phyloP scores from a whole-genome alignment of 2,888 invertebrate species.

The Hetaerina titia region DNA sequence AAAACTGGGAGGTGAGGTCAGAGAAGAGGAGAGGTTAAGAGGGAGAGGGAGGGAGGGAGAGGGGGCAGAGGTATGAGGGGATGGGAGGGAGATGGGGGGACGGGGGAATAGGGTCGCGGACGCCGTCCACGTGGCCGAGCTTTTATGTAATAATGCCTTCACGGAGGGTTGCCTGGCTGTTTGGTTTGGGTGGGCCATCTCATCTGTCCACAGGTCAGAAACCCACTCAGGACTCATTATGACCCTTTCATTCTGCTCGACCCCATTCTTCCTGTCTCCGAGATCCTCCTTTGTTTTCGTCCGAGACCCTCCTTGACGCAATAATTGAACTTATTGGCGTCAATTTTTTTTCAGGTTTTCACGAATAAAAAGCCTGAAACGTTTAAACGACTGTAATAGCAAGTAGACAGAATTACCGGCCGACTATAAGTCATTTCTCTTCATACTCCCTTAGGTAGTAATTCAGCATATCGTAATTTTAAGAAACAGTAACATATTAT shows the following conservation, averaged over 20 bases:
- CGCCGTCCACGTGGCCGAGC: slow-evolving; percentile 42
- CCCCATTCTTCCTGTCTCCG: background rate
- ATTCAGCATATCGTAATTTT: too few relatives aligned
- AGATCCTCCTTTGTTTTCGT: background rate
- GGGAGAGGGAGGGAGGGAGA: background rate
- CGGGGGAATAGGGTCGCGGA: too few relatives aligned
- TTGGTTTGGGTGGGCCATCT: background rate
- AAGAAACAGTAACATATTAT: too few relatives aligned
- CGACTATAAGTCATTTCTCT: background rate
- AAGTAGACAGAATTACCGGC: background rate
- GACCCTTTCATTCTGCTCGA: background rate
- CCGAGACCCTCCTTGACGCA: background rate
- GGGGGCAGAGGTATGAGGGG: background rate
- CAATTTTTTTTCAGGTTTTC: background rate
- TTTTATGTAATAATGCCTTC: slow-evolving; percentile 19
- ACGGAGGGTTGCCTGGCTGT: background rate
- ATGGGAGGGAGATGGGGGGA: too few relatives aligned
- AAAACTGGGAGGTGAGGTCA: slow-evolving; percentile 37
- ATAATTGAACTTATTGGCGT: background rate
- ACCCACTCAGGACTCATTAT: background rate
- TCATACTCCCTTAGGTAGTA: too few relatives aligned
- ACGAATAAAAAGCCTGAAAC: background rate
- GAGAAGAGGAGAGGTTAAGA: background rate
- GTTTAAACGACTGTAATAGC: background rate
- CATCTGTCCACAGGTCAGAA: background rate